These are phyloP conservation scores for Sceloporus tristichus DNA, from an alignment of 2,113 vertebrate genomes.

Conservation along the genomic window DNA sequence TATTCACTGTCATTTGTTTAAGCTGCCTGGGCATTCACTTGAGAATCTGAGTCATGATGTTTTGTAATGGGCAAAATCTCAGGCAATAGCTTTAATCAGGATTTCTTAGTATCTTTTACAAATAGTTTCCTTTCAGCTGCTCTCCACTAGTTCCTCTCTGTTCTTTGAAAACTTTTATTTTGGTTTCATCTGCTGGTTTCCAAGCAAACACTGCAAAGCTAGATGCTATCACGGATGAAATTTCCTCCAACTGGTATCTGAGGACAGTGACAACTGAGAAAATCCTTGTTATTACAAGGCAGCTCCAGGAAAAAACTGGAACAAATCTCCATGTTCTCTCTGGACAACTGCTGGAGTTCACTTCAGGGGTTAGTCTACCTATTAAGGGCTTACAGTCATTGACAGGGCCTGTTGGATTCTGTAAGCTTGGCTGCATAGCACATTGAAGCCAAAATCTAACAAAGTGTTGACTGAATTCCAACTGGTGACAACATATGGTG, in stretches of 20 bases:
- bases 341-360: conserved; percentile 40
- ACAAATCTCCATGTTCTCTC: conserved; percentile 23
- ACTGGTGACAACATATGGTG: conserved; percentile 77
- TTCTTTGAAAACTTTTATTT: conserved; percentile 30
- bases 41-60: conserved; percentile 38
- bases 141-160: conserved; percentile 48
- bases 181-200: conserved; percentile 26
- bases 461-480: conserved; percentile 72
- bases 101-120: conserved; percentile 34
- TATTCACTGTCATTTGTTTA: neutral
- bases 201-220: conserved; percentile 49
- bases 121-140: conserved; percentile 58
- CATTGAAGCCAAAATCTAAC: conserved; percentile 63
- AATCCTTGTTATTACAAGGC: conserved; percentile 48
- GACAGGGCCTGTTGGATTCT: conserved; percentile 36
- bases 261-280: conserved; percentile 39
- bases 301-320: conserved; percentile 43
- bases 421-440: conserved; percentile 38
- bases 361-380: conserved; percentile 24
- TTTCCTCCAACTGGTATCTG: conserved; percentile 26
- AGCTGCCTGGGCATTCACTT: conserved; percentile 5
- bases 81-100: conserved; percentile 48
- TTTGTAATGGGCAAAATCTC: conserved; percentile 51
- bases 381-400: conserved; percentile 30
- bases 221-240: conserved; percentile 12